A percentile compares a stretch with the other conserved stretches of the same genome.
phyloP scores from a whole-genome alignment of 2,113 vertebrate species.

The Megaleporinus macrocephalus region DNA sequence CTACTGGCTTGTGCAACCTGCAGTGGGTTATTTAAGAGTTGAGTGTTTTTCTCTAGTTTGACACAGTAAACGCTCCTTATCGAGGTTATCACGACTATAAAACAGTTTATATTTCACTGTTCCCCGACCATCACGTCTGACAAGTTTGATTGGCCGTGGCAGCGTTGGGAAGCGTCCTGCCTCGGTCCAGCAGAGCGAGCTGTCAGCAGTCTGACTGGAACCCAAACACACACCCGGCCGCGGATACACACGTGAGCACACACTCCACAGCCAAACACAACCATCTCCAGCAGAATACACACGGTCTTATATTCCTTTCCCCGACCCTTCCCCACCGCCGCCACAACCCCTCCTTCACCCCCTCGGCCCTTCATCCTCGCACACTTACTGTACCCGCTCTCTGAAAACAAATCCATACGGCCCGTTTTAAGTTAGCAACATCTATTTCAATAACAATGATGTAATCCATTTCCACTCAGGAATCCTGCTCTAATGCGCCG shows the following conservation, averaged over 20 bases:
- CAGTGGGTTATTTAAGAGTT: no score
- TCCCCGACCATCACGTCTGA: constrained; percentile 34
- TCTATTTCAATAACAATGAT: constrained; percentile 59
- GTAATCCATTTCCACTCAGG: constrained; percentile 57
- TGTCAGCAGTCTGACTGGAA: constrained; percentile 66
- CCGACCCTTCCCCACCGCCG: background rate
- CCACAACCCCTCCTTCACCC: background rate
- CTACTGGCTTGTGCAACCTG: no score
- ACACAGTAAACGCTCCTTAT: no score
- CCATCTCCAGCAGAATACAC: constrained; percentile 21
- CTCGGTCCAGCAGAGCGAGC: constrained; percentile 59
- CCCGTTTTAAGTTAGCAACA: constrained; percentile 50
- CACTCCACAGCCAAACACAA: constrained; percentile 25
- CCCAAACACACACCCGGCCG: constrained; percentile 46
- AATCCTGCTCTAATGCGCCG: constrained; percentile 49
- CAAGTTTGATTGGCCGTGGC: constrained; percentile 47
- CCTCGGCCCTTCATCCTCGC: constrained; percentile 2
- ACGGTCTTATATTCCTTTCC: constrained; percentile 13
- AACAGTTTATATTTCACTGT: background rate
- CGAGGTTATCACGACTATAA: no score
- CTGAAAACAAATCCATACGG: constrained; percentile 48
- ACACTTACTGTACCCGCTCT: constrained; percentile 29
- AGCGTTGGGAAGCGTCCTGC: constrained; percentile 57
- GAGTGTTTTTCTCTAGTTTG: no score
- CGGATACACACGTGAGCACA: constrained; percentile 8